A percentile compares a stretch with the other conserved stretches of the same genome.
phyloP scores from a whole-genome alignment of 1,140 invertebrate genomes.

The Brachystomella parvula region DNA sequence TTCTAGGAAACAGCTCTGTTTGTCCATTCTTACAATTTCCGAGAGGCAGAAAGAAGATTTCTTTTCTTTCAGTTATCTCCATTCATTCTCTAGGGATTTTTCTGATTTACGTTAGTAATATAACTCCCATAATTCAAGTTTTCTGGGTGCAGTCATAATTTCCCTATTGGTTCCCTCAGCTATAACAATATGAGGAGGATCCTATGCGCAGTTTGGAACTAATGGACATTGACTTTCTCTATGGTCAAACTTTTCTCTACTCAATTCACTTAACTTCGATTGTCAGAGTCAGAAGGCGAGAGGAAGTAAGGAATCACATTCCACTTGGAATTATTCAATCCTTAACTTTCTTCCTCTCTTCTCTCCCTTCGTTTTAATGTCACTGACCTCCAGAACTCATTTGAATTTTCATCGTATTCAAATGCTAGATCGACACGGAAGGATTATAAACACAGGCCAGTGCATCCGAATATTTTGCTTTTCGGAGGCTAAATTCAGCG shows the following conservation, averaged over 20 bases:
- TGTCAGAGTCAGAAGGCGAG: conserved; percentile 6
- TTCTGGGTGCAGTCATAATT: not conserved
- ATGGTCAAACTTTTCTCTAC: not conserved
- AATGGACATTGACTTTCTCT: conserved; percentile 3
- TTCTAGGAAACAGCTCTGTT: no score
- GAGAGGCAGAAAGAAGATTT: no score
- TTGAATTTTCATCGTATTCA: no score
- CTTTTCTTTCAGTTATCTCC: no score
- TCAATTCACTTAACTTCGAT: conserved; percentile 1
- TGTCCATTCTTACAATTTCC: no score
- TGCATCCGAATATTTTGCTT: no score
- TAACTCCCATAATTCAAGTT: not conserved
- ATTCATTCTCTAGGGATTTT: no score
- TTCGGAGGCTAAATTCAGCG: no score
- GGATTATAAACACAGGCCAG: no score
- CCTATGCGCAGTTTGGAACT: conserved; percentile 1
- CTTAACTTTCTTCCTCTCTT: not conserved
- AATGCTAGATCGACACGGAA: no score
- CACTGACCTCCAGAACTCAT: not conserved
- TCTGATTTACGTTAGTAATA: conserved; percentile 1
- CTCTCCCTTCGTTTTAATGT: not conserved
- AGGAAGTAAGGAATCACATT: not conserved
- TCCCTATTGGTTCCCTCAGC: not conserved
- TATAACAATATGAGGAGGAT: not conserved
- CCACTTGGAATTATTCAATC: not conserved